These are phyloP conservation scores for Triplophysa siluroides DNA, from an alignment of 2,113 vertebrate species.

Conservation along the genomic window DNA sequence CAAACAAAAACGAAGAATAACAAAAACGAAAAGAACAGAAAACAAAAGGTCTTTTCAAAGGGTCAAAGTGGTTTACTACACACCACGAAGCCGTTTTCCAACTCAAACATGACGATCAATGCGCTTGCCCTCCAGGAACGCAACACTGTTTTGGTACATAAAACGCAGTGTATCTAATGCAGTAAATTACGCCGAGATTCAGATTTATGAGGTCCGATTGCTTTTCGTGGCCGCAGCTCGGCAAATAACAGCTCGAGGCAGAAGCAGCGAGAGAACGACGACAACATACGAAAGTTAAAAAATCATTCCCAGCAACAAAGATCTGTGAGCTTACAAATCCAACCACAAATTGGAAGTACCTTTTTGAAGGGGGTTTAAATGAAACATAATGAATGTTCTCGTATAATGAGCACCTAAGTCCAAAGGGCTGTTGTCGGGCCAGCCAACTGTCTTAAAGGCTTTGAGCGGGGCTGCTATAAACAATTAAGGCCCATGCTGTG, in stretches of 20 bases:
- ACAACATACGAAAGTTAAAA: constrained; percentile 28
- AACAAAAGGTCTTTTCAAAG: constrained; percentile 30
- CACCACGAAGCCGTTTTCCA: constrained; percentile 8
- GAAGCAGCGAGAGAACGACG: constrained; percentile 31
- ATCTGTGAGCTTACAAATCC: constrained; percentile 34
- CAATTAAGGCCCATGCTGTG: constrained; percentile 65
- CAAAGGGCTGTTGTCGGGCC: constrained; percentile 42
- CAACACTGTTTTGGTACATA: constrained; percentile 30
- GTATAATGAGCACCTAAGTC: constrained; percentile 48
- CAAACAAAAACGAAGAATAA: constrained; percentile 8
- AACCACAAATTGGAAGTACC: constrained; percentile 47
- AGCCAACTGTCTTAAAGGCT: constrained; percentile 35
- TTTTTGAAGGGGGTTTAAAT: constrained; percentile 46
- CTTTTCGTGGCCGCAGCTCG: constrained; percentile 13
- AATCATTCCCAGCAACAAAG: constrained; percentile 31
- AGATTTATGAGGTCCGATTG: constrained; percentile 7
- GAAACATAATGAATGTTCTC: constrained; percentile 33
- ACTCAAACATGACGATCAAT: constrained; percentile 41
- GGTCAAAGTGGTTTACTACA: neutral
- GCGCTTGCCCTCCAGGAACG: constrained; percentile 3
- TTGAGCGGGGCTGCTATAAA: constrained; percentile 50
- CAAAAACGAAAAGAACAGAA: constrained; percentile 21
- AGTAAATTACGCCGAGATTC: constrained; percentile 21
- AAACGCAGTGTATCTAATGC: constrained; percentile 37
- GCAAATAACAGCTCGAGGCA: constrained; percentile 32